Base-by-base conservation (phyloP, 2,888 invertebrate genomes). In the Andrena marginata region DNA sequence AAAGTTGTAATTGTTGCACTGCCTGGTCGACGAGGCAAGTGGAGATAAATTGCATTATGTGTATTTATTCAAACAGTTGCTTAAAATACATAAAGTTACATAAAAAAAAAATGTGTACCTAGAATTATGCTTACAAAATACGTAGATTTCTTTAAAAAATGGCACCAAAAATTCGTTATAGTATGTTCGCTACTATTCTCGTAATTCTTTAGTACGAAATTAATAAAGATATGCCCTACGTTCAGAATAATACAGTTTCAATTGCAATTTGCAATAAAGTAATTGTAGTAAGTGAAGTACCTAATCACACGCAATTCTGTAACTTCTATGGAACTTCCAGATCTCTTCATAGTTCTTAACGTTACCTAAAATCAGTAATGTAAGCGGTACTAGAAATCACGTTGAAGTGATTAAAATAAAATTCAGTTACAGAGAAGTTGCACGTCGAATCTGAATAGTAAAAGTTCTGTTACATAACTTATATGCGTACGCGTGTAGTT, bases 21-120 rank as follows among this genome's bases (percentile, higher is more conserved):
- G 23, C 20, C 23, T 1, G 8, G 13, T 23, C n/a, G 23, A 26
- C 33, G 20, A 35, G 62, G 29, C 29, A 42, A 42, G 8, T 16
- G 7, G 3, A 20, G 23, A 33, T 62, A n/a, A 26, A 64, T 35
- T 65, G 20, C 10, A 35, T 4, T 23, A 65, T 31, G 16, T 77
- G 8, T 67, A 59, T 76, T 77, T 74, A 62, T 73, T 67, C 3
- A 49, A 59, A 72, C 35, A 60, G 0, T 67, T 54, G n/a, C 31
- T 67, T 31, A 26, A n/a, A 2, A 51, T 68, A 65, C 48, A 63
- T 60, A 54, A 64, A 29, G 16, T 73, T 73, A 68, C 20, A 67
- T 51, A 54, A 16, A 73, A 78, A 73, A 78, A 35, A 54, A 62
- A 68, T 13, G n/a, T 26, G 20, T 29, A 51, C 8, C 42, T 51